Percentiles rank a stretch among this genome's conserved stretches.
These are phyloP conservation scores for Ceyx cyanopectus DNA, from an alignment of 2,113 vertebrate species.

Conservation along the genomic window DNA sequence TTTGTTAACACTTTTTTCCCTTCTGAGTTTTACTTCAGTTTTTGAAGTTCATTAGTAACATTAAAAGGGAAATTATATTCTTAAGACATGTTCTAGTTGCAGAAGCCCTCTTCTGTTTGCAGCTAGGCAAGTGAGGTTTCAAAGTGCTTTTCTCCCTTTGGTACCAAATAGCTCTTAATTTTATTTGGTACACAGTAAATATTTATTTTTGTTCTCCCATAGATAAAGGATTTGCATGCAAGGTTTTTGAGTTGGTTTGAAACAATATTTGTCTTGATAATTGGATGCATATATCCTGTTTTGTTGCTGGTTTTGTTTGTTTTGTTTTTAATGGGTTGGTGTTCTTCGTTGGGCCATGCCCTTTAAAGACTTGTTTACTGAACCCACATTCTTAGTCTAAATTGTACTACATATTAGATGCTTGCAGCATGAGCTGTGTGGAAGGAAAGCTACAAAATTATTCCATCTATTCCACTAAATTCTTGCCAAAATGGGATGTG, in stretches of 20 bases:
- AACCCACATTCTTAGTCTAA: background rate
- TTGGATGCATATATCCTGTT: constrained; percentile 55
- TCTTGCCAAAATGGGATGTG: background rate
- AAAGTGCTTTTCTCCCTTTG: constrained; percentile 42
- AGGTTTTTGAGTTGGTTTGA: constrained; percentile 20
- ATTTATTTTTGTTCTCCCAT: constrained; percentile 68
- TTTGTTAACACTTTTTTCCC: background rate
- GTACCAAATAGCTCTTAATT: constrained; percentile 68
- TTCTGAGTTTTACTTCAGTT: background rate
- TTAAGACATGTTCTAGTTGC: background rate
- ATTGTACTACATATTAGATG: background rate
- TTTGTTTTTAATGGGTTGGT: background rate
- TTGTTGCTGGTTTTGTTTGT: background rate
- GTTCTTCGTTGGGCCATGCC: background rate
- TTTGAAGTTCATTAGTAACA: background rate
- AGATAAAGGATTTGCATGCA: constrained; percentile 65
- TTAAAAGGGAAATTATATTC: constrained; percentile 48
- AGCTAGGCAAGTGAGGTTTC: background rate
- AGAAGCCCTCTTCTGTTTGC: background rate
- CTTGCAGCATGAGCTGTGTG: background rate
- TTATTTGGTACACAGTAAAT: constrained; percentile 71
- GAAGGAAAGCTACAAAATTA: background rate
- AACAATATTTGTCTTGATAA: constrained; percentile 71
- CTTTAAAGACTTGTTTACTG: background rate
- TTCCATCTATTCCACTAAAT: background rate